Evolutionary conservation across 2,113 vertebrate species (phyloP).

Genomic region (Dicrurus megarhynchus): DNA sequence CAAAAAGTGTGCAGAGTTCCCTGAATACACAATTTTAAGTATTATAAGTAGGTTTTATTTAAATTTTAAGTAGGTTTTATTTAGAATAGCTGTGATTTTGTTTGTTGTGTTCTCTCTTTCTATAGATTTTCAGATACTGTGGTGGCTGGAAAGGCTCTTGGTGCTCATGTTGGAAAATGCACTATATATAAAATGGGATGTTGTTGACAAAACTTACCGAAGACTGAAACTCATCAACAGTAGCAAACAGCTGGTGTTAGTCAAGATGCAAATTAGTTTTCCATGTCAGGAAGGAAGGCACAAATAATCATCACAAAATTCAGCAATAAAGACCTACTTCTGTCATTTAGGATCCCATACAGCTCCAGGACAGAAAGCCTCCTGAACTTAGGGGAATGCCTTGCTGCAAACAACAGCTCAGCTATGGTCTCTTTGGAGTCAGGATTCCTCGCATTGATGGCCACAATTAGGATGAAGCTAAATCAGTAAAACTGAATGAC

Average conservation of each 20-base stretch:
- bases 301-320: background rate
- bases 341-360: background rate
- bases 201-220: conserved; percentile 39
- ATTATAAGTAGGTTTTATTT: background rate
- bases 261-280: conserved; percentile 43
- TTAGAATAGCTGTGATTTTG: background rate
- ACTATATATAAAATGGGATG: background rate
- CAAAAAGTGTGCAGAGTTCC: background rate
- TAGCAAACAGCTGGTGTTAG: conserved; percentile 61
- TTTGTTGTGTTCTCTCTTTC: background rate
- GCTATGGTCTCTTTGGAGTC: background rate
- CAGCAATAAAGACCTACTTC: background rate
- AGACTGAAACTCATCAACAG: conserved; percentile 41
- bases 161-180: background rate
- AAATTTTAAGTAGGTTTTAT: background rate
- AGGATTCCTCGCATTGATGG: background rate
- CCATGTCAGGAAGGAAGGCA: conserved; percentile 9
- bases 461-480: background rate
- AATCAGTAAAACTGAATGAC: background rate
- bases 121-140: background rate
- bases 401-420: background rate
- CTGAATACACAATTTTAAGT: background rate
- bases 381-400: background rate
- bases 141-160: background rate
- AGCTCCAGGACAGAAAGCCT: background rate